These are phyloP conservation scores for Dendropsophus ebraccatus DNA, from an alignment of 2,113 vertebrate genomes.

Conservation along the genomic window DNA sequence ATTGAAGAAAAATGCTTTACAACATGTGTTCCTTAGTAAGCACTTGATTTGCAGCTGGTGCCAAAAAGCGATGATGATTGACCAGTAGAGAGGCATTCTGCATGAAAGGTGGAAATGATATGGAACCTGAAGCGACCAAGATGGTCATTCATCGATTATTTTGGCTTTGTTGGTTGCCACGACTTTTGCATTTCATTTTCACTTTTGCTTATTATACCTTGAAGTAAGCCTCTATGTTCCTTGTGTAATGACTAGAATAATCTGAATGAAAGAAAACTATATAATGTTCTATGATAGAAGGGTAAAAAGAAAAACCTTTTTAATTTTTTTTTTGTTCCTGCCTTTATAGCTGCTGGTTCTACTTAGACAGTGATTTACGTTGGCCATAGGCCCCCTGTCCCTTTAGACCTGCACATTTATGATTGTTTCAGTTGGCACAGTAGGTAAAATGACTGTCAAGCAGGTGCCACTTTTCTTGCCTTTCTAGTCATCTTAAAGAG, in stretches of 20 bases:
- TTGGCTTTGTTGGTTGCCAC: background rate
- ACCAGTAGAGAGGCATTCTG: background rate
- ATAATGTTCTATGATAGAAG: background rate
- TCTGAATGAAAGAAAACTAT: background rate
- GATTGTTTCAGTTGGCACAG: background rate
- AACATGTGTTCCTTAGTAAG: slow-evolving; percentile 7
- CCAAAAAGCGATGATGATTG: slow-evolving; percentile 8
- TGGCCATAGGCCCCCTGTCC: background rate
- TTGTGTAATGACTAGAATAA: background rate
- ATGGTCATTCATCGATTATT: background rate
- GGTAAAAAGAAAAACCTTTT: background rate
- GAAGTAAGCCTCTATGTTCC: background rate
- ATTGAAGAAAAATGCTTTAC: slow-evolving; percentile 15
- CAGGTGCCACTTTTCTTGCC: too few relatives aligned
- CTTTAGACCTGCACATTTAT: background rate
- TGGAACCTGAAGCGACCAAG: background rate
- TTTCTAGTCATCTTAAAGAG: too few relatives aligned
- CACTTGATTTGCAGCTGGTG: slow-evolving; percentile 21
- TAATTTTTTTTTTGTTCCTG: background rate
- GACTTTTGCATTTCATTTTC: background rate
- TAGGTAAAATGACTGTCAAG: background rate
- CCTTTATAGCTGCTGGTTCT: background rate
- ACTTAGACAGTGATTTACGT: background rate
- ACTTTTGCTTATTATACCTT: background rate
- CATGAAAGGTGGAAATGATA: background rate